Base-by-base conservation (phyloP, 2,113 vertebrate species). In the Cyphomyrus discorhynchus region DNA sequence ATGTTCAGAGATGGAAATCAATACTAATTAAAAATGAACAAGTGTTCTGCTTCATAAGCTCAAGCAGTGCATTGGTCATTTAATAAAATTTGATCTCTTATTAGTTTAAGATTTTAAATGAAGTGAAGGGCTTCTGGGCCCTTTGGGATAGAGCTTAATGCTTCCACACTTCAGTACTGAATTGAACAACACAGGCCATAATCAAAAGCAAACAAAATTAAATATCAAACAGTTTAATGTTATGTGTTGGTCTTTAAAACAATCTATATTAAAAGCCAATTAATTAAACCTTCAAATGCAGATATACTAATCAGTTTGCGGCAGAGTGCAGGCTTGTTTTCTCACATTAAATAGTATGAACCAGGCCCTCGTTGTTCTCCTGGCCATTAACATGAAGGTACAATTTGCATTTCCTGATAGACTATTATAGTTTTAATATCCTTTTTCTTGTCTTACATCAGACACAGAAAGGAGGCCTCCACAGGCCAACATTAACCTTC, bases 401-500 rank as follows among this genome's bases (percentile, higher is more conserved):
- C 89, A 95, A 97, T 98, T 97, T 97, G 96, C 95, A 96, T 97
- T 96, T 97, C 95, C 96, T 97, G 96, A 97, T 97, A 97, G 96
- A 95, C 95, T 94, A 94, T 97, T 94, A 46, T 95, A 93, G 94
- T 95, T 97, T 96, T 95, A 96, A 96, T 96, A 96, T 94, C 93
- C 90, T 92, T 95, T 95, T 97, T 95, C 93, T 94, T 92, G 93
- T 93, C 95, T 95, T 93, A 95, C 96, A 97, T 99, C 97, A 97
- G 98, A 97, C 97, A 96, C 92, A 93, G 94, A 95, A 95, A 95
- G 96, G 94, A 97, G 95, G 97, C 97, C 97, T 97, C 97, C 96
- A 96, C 96, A 97, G 97, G 97, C 97, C 97, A 95, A 97, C 95
- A 97, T 98, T 98, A 99, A 98, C 97, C 97, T 97, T 96, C 97